phyloP scores from a whole-genome alignment of 2,113 vertebrate species.

The Glareola pratincola region DNA sequence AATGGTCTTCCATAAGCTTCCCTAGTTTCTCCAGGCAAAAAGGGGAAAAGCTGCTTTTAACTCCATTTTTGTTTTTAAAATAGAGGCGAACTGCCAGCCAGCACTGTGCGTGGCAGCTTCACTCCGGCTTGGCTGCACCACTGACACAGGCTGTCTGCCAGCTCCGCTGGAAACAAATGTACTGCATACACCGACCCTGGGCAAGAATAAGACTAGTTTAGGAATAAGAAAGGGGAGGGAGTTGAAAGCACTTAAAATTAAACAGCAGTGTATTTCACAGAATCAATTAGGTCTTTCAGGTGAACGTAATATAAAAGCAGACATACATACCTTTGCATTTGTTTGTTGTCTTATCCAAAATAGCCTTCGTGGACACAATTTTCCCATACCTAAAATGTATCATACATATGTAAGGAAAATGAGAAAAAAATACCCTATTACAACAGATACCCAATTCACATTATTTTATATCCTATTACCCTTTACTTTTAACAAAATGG shows the following conservation, averaged over 20 bases:
- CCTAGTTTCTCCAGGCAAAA: conserved; percentile 65
- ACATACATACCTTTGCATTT: conserved; percentile 95
- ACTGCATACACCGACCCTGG: background rate
- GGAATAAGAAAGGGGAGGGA: background rate
- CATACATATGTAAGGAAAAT: conserved; percentile 45
- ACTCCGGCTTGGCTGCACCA: conserved; percentile 35
- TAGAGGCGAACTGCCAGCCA: conserved; percentile 62
- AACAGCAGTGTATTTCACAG: background rate
- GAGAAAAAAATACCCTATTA: background rate
- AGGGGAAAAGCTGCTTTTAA: conserved; percentile 65
- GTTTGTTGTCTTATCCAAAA: conserved; percentile 99
- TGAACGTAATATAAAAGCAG: background rate
- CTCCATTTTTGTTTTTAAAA: conserved; percentile 61
- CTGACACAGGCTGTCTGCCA: conserved; percentile 36
- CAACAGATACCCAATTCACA: background rate
- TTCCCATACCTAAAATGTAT: conserved; percentile 90
- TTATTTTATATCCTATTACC: background rate
- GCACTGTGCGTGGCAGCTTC: conserved; percentile 52
- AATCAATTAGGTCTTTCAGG: background rate
- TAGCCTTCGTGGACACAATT: conserved; percentile 98
- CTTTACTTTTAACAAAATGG: background rate
- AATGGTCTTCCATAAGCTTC: conserved; percentile 62
- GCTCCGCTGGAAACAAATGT: background rate
- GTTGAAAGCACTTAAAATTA: background rate
- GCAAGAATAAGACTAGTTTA: conserved; percentile 6